Conservation (phyloP, 2,888 invertebrate species). For the Ectemnius continuus region DNA sequence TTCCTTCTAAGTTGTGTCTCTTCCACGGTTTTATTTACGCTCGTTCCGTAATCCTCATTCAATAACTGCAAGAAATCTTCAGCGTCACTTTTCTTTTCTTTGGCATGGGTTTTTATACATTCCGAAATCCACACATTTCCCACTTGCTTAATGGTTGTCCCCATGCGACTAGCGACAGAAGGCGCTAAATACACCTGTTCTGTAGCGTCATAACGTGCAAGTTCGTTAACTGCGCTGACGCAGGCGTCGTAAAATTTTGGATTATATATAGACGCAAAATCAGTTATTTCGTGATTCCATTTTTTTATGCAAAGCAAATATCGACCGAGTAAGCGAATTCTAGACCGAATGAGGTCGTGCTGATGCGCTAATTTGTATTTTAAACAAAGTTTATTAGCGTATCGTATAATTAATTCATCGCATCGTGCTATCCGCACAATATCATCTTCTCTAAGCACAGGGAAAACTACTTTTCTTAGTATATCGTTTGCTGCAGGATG, state of each 20-base stretch:
- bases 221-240: neutral
- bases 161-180: conserved; percentile 11
- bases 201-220: neutral
- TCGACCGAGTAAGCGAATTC: conserved; percentile 12
- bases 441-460: conserved; percentile 14
- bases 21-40: conserved; percentile 18
- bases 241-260: neutral
- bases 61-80: conserved; percentile 21
- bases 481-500: neutral
- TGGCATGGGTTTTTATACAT: conserved; percentile 14
- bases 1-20: too few species aligned
- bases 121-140: conserved; percentile 9
- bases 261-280: neutral
- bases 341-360: conserved; percentile 17
- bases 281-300: conserved; percentile 7
- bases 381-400: conserved; percentile 21
- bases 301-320: conserved; percentile 1
- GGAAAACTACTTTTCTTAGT: neutral
- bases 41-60: conserved; percentile 19
- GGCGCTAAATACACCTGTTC: neutral
- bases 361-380: conserved; percentile 17
- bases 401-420: conserved; percentile 15
- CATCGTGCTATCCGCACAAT: conserved; percentile 14
- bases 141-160: conserved; percentile 19
- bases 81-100: conserved; percentile 6